Percentiles rank a stretch among this genome's conserved stretches.
phyloP scores from a whole-genome alignment of 2,888 invertebrate genomes.

The Seira sanloemensis region DNA sequence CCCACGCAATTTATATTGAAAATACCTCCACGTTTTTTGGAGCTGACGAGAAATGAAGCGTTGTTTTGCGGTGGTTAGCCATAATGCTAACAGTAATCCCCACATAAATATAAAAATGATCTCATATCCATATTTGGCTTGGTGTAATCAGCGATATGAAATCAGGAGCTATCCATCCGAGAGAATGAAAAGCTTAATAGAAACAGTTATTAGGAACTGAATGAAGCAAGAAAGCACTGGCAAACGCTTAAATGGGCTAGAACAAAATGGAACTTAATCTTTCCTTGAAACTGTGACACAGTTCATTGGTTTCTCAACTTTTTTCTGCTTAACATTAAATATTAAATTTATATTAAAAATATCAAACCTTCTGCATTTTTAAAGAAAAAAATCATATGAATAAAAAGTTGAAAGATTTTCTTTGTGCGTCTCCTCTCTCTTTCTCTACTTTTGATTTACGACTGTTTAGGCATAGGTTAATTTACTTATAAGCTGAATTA shows the following conservation, averaged over 20 bases:
- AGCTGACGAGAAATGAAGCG: not conserved
- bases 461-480: not conserved
- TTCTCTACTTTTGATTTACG: not conserved
- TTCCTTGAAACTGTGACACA: conserved; percentile 4
- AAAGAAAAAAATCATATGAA: too few species aligned
- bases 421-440: not conserved
- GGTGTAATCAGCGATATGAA: conserved; percentile 38
- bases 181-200: not conserved
- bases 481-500: conserved; percentile 30
- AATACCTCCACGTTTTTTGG: not conserved
- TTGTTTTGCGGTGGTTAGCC: not conserved
- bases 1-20: not conserved
- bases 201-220: not conserved
- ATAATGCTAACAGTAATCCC: not conserved
- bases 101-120: conserved; percentile 25
- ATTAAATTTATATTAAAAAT: too few species aligned
- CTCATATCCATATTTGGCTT: conserved; percentile 39
- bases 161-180: conserved; percentile 36
- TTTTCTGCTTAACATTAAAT: not conserved
- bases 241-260: not conserved
- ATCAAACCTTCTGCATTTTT: too few species aligned
- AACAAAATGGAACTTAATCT: not conserved
- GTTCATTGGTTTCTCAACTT: conserved; percentile 19
- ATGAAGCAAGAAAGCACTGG: not conserved
- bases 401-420: too few species aligned